phyloP scores from a whole-genome alignment of 1,140 invertebrate genomes.

The Anadara kagoshimensis region DNA sequence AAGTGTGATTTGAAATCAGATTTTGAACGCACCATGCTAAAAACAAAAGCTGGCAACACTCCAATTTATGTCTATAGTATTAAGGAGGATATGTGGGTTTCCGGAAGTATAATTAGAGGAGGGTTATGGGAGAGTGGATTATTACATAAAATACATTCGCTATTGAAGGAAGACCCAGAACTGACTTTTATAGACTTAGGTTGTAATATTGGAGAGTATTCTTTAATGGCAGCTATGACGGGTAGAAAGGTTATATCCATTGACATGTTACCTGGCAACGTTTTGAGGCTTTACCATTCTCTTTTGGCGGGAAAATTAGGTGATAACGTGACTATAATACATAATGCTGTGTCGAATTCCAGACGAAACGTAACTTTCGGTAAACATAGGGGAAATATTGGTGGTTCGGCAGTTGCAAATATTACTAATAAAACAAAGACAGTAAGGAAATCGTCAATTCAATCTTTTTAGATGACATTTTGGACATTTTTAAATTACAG shows the following conservation, averaged over 20 bases:
- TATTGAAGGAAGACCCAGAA: conserved; percentile 33
- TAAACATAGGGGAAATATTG: conserved; percentile 29
- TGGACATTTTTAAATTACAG: conserved; percentile 29
- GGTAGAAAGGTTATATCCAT: conserved; percentile 58
- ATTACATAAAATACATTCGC: conserved; percentile 8
- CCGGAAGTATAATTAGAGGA: conserved; percentile 30
- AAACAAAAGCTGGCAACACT: conserved; percentile 7
- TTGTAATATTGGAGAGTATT: conserved; percentile 62
- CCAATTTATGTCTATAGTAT: conserved; percentile 40
- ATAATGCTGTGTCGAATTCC: conserved; percentile 52
- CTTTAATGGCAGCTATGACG: conserved; percentile 51
- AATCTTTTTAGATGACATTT: conserved; percentile 34
- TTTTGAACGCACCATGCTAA: too few relatives aligned
- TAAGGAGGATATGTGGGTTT: conserved; percentile 35
- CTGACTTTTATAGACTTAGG: conserved; percentile 60
- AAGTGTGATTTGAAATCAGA: too few relatives aligned
- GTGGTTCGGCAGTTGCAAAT: conserved; percentile 16
- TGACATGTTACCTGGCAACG: conserved; percentile 54
- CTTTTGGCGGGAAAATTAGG: conserved; percentile 35
- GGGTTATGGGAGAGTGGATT: conserved; percentile 39
- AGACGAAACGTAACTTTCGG: conserved; percentile 28
- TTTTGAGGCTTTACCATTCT: conserved; percentile 51
- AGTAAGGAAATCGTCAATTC: conserved; percentile 5
- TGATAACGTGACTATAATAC: conserved; percentile 47
- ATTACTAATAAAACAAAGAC: neutral